Conservation (phyloP, 2,113 vertebrate genomes). For the Pseudonaja textilis region DNA sequence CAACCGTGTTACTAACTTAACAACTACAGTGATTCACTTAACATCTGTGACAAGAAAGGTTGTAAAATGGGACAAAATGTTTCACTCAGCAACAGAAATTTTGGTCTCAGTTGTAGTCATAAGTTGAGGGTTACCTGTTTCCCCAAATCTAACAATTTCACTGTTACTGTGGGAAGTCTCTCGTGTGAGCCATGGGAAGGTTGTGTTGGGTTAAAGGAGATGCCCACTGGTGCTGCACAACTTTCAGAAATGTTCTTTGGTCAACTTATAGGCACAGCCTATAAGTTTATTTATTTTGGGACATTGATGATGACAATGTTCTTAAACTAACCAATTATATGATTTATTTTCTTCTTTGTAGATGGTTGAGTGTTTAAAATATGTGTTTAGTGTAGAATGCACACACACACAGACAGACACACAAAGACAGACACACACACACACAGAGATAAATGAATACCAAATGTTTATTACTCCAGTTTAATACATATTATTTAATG, state of each 20-base stretch:
- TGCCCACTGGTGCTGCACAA: neutral
- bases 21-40: neutral
- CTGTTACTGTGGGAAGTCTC: neutral
- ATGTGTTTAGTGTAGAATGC: neutral
- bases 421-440: neutral
- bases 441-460: neutral
- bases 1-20: neutral
- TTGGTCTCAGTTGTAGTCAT: neutral
- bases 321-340: neutral
- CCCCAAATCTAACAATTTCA: neutral
- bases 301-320: neutral
- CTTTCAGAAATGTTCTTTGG: neutral
- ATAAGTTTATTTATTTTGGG: neutral
- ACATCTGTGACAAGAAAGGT: neutral
- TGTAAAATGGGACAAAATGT: neutral
- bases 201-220: neutral
- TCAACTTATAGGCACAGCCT: neutral
- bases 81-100: neutral
- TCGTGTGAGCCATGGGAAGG: neutral
- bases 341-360: neutral
- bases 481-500: slow-evolving; percentile 6
- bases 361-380: rapidly evolving
- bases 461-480: neutral
- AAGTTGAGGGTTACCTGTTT: neutral
- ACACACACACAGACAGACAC: neutral